These are phyloP conservation scores for Nemopilema nomurai DNA, from an alignment of 30 jellyfish, hydroid and myxozoan species.

Conservation along the genomic window DNA sequence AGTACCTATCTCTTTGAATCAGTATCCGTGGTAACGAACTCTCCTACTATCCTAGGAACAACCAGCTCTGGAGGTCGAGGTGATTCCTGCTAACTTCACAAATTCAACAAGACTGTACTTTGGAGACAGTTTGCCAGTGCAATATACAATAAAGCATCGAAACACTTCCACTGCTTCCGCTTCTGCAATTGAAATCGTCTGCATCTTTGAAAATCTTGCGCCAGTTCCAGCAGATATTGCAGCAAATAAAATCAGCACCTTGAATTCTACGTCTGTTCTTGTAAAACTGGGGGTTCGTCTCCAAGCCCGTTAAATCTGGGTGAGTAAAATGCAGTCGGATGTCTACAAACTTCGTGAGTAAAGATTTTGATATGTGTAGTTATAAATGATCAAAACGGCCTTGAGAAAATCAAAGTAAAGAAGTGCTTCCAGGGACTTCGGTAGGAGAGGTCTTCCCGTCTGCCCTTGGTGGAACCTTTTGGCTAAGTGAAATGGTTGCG, in stretches of 20 bases:
- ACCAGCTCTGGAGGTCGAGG: conserved; percentile 65
- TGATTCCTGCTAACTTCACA: conserved; percentile 53
- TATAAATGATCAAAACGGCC: no score
- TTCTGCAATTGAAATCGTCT: conserved; percentile 11
- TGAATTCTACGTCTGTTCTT: conserved; percentile 19
- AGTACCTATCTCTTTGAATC: no score
- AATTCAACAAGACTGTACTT: conserved; percentile 66
- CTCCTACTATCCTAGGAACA: conserved; percentile 47
- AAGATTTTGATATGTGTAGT: no score
- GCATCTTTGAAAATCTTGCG: conserved; percentile 41
- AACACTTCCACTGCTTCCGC: conserved; percentile 76
- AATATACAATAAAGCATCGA: conserved; percentile 64
- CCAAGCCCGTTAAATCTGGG: conserved; percentile 1
- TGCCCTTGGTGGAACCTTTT: no score
- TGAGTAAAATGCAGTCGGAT: background rate
- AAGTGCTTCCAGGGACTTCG: background rate
- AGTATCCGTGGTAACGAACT: no score
- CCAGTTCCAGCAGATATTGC: conserved; percentile 23
- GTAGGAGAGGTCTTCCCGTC: no score
- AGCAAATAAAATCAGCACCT: background rate
- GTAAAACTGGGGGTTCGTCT: background rate
- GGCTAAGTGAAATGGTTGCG: no score
- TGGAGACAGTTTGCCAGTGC: conserved; percentile 53
- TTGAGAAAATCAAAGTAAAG: background rate
- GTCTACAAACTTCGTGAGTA: background rate